Evolutionary conservation across 1,140 invertebrate genomes (phyloP), one percentile per base, ranked within the genome.

Genomic region (Odontomachus brunneus): DNA sequence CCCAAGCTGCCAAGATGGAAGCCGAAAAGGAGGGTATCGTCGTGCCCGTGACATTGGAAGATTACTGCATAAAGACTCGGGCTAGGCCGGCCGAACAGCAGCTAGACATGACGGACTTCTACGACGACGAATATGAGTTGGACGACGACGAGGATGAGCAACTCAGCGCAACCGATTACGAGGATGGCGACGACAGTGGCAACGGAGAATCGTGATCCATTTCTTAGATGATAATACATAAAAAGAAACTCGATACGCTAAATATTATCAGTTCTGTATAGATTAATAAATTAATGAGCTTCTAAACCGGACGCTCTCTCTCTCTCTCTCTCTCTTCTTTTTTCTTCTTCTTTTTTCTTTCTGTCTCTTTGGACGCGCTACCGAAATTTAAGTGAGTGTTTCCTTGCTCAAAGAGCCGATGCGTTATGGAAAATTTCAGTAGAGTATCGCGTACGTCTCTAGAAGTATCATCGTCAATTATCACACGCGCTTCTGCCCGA

Each of bases 1-100:
- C 99, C 0, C 96, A 98, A 91, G 97, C 97, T 3, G 99, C 98
- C 24, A 97, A 98, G 92, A 96, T 96, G 59, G 99, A 99, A 89
- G 99, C 99, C 0, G 98, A 98, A 91, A 97, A 97, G 83, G 99
- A 99, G 94, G 98, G 98, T 87, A 99, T 99, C 65, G 97, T 97
- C 38, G 99, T 99, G 82, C 99, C 99, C 38, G 96, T 98, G 78
- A 99, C 99, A 2, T 94, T 99, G 90, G 99, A 99, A 95, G 99
- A 99, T 94, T 99, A 99, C 94, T 98, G 98, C 93, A 97, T 99
- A 90, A 99, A 99, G 93, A 97, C 98, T 15, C 96, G 96, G 91
- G 96, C 96, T 88, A 97, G 97, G 95, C 97, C 96, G 14, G 96
- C 96, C 82, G 97, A 97, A 86, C 96, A 97, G 33, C 95, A 96